phyloP scores from a whole-genome alignment of 1,140 invertebrate species.

The Drosophila gunungcola region DNA sequence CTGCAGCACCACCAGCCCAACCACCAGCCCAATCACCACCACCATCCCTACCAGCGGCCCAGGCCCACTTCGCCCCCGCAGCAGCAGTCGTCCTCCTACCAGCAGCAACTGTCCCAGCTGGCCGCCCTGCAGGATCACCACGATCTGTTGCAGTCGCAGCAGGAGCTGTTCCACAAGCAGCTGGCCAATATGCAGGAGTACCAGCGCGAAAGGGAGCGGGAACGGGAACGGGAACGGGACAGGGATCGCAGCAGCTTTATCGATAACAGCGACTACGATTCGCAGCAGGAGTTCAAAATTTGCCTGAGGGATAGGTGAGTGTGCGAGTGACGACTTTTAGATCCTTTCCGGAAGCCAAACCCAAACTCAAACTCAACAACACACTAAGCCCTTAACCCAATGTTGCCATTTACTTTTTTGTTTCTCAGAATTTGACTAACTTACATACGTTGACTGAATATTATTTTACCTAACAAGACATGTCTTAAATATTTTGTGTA shows the following conservation, averaged over 20 bases:
- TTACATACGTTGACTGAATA: not conserved
- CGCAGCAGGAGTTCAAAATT: conserved; percentile 75
- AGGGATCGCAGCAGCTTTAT: conserved; percentile 56
- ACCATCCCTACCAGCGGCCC: conserved; percentile 71
- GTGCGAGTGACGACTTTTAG: conserved; percentile 42
- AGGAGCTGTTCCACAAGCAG: conserved; percentile 70
- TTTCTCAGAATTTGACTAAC: not conserved
- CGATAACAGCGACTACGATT: conserved; percentile 71
- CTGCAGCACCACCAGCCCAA: conserved; percentile 46
- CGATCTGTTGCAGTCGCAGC: conserved; percentile 66
- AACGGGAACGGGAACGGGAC: conserved; percentile 44
- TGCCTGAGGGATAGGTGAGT: conserved; percentile 84
- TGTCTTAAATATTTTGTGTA: too few species aligned
- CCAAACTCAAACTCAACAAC: not conserved
- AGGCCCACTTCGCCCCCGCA: conserved; percentile 56
- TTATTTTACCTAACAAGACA: not conserved
- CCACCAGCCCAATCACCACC: conserved; percentile 23
- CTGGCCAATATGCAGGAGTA: conserved; percentile 68
- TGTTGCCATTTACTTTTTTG: not conserved
- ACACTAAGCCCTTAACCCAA: conserved; percentile 15
- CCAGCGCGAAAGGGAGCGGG: conserved; percentile 51
- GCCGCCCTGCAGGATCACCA: conserved; percentile 73
- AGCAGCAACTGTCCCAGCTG: conserved; percentile 65
- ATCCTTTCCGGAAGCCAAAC: not conserved
- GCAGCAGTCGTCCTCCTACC: conserved; percentile 64